Base-by-base conservation (phyloP, 2,797 vertebrate species). In the Ctenopoma multispine region DNA sequence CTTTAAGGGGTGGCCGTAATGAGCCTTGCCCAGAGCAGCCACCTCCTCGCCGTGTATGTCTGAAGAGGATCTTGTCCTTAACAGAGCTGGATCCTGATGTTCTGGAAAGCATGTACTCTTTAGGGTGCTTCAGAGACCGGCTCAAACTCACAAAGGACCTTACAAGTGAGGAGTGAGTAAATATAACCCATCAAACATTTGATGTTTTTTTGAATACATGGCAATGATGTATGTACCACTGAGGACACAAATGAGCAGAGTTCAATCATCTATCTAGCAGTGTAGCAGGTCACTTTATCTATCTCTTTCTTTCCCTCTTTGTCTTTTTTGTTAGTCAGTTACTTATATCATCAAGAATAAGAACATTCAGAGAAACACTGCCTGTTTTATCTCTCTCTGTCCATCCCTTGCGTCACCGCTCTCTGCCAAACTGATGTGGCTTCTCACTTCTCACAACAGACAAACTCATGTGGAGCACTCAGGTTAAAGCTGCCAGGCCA, bases 31-130 rank as follows among this genome's bases (percentile, higher is more conserved):
- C 96, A 0, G 96, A 97, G 86, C 96, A 96, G 82, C 94, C 96
- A 1, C 92, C 94, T 0, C 96, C 96, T 7, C 93, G 96, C 7
- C 92, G 95, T 11, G 96, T 97, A 76, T 96, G 95, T 24, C 91
- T 97, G 86, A 92, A 93, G 72, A 93, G 95, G 80, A 95, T 97
- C 72, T 69, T 94, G 49, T 97, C 96, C 7, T 85, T 96, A 1
- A 95, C 95, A 2, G 96, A 97, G 71, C 92, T 97, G 83, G 96
- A 97, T 77, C 96, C 96, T 0, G 96, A 97, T 1, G 96, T 97
- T 40, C 92, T 97, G 82, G 96, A 97, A 59, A 97, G 96, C 91
- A 97, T 97, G 96, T 93, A 96, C 59, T 97, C 96, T 0, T 88
- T 97, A 63, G 96, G 96, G 61, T 97, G 96, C 89, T 97, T 97